Percentiles rank a stretch among this genome's conserved stretches.
Evolutionary conservation across 2,797 vertebrate genomes (phyloP).

Genomic region (Takifugu ocellatus): DNA sequence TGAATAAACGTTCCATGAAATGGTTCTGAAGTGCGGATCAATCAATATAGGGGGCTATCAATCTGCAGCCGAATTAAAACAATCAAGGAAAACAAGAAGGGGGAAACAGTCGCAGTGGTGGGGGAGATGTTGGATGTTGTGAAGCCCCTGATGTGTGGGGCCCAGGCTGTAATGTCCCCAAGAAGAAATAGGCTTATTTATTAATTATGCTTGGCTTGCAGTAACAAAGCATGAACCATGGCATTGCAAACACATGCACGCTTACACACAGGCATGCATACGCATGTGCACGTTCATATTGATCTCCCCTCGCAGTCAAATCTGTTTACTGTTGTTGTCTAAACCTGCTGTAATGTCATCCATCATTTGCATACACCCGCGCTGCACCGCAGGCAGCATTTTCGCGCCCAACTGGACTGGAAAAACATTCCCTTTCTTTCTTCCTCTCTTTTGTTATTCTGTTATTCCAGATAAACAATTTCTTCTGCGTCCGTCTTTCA

Average conservation of each 20-base stretch:
- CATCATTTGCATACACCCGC: constrained; percentile 80
- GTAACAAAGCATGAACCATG: constrained; percentile 54
- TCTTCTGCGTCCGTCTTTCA: constrained; percentile 67
- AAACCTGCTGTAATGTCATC: constrained; percentile 80
- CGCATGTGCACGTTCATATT: constrained; percentile 62
- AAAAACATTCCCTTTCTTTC: neutral
- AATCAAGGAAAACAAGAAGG: constrained; percentile 72
- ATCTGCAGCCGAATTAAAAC: constrained; percentile 78
- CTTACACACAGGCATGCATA: constrained; percentile 47
- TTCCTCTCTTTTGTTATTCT: constrained; percentile 20
- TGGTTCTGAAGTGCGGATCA: constrained; percentile 77
- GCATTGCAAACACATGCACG: constrained; percentile 36
- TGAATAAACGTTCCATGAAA: constrained; percentile 82
- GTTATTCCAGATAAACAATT: constrained; percentile 72
- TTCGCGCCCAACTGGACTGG: neutral
- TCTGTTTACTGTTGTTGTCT: constrained; percentile 82
- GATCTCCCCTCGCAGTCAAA: constrained; percentile 71
- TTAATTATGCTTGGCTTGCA: constrained; percentile 61
- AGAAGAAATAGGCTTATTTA: constrained; percentile 23
- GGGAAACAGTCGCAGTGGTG: constrained; percentile 52
- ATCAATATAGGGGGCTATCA: constrained; percentile 77
- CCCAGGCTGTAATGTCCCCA: constrained; percentile 10
- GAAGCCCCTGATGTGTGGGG: constrained; percentile 7
- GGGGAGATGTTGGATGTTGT: constrained; percentile 16
- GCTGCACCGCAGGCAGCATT: constrained; percentile 35